These are phyloP conservation scores for Cherax quadricarinatus DNA, from an alignment of 1,140 invertebrate species.

Conservation along the genomic window DNA sequence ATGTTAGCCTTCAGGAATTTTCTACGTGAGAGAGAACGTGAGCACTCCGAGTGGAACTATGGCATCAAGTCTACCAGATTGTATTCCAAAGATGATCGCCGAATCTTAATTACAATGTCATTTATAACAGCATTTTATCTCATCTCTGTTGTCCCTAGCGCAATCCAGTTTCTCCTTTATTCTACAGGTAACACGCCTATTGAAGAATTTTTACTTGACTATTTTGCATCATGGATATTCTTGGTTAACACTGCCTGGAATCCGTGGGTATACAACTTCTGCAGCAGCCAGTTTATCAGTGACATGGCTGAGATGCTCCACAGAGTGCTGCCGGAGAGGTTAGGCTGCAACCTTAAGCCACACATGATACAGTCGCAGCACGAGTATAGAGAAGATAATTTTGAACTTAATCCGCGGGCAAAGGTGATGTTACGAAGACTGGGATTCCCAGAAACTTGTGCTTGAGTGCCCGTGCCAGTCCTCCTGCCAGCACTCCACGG, in stretches of 20 bases:
- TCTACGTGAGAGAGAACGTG: not conserved
- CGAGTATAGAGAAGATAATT: no score
- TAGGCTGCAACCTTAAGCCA: not conserved
- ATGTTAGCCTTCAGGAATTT: not conserved
- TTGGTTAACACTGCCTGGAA: not conserved
- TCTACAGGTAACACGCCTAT: no score
- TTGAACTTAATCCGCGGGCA: no score
- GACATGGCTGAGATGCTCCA: not conserved
- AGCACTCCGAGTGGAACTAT: not conserved
- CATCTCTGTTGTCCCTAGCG: not conserved
- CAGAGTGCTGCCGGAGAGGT: not conserved
- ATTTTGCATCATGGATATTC: not conserved
- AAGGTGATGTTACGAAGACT: no score
- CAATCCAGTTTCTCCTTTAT: not conserved
- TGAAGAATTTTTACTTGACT: not conserved
- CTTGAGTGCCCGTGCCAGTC: no score
- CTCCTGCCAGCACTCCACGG: no score
- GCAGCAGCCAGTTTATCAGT: not conserved
- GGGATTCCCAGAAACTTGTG: no score
- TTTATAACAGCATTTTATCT: not conserved
- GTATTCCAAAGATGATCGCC: not conserved
- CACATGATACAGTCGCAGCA: no score
- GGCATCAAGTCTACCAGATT: not conserved
- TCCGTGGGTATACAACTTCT: conserved; percentile 16
- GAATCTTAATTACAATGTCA: not conserved